Percentiles rank a stretch among this genome's conserved stretches.
phyloP scores from a whole-genome alignment of 2,888 invertebrate species.

The Branchinecta sandiegonensis region DNA sequence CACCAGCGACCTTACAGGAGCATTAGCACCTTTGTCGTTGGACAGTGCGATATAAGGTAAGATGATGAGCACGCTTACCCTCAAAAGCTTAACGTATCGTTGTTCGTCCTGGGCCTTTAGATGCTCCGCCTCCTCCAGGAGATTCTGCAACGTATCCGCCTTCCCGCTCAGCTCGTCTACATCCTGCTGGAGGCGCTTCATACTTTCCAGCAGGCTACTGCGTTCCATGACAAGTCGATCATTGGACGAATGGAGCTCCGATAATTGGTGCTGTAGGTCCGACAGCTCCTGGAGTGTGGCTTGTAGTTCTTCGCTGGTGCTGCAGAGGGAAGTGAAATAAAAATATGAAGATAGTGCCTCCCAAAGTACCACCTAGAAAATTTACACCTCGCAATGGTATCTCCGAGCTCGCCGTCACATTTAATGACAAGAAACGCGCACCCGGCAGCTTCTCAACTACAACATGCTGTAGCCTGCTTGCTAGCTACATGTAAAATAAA shows the following conservation, averaged over 20 bases:
- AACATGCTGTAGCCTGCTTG: no score
- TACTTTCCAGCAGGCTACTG: not conserved
- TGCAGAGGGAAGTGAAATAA: constrained; percentile 33
- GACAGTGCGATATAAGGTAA: no score
- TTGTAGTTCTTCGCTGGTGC: constrained; percentile 80
- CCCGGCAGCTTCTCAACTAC: no score
- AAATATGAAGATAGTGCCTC: no score
- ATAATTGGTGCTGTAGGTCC: constrained; percentile 71
- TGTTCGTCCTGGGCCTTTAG: not conserved
- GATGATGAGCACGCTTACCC: not conserved
- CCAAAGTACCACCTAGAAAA: no score
- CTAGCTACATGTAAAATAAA: no score
- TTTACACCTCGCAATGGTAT: no score
- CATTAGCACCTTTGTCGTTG: no score
- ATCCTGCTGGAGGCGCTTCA: constrained; percentile 3
- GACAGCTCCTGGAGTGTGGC: constrained; percentile 84
- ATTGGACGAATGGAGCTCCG: constrained; percentile 73
- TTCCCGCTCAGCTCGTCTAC: not conserved
- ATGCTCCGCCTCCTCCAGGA: not conserved
- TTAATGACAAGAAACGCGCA: no score
- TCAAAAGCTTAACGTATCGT: not conserved
- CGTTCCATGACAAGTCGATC: constrained; percentile 68
- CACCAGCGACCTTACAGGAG: no score
- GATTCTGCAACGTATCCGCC: not conserved
- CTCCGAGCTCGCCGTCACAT: no score